Evolutionary conservation across 2,888 invertebrate species (phyloP).

Genomic region (Drosophila rubida): DNA sequence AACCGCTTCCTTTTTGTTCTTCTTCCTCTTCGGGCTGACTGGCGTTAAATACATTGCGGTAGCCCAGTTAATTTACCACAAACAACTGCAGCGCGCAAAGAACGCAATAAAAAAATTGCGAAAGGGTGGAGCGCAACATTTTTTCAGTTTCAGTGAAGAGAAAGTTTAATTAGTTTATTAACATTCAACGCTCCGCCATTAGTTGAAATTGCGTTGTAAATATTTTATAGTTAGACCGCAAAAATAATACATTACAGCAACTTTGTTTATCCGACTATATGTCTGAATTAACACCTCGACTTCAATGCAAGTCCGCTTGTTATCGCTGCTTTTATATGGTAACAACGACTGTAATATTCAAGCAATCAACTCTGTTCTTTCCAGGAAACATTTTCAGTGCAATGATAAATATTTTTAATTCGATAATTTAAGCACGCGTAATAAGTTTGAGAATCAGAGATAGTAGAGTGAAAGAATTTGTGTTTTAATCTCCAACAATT

Average conservation of each 20-base stretch:
- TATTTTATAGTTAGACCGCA: constrained; percentile 33
- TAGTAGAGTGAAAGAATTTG: too few relatives aligned
- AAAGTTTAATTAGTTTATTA: constrained; percentile 72
- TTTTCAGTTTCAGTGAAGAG: constrained; percentile 44
- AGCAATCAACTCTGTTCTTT: too few relatives aligned
- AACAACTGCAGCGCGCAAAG: constrained; percentile 31
- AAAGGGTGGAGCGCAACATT: constrained; percentile 26
- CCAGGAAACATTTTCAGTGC: too few relatives aligned
- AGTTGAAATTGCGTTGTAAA: constrained; percentile 59
- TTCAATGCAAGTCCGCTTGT: too few relatives aligned
- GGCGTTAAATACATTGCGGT: constrained; percentile 78
- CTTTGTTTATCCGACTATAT: neutral
- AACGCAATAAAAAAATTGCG: constrained; percentile 19
- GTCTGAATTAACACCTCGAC: neutral
- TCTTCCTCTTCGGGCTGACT: constrained; percentile 32
- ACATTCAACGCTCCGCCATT: constrained; percentile 60
- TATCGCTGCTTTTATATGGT: too few relatives aligned
- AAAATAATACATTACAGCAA: constrained; percentile 28
- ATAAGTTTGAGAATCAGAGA: too few relatives aligned
- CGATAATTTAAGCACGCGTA: too few relatives aligned
- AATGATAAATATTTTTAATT: too few relatives aligned
- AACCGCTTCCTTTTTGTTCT: constrained; percentile 59
- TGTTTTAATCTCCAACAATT: too few relatives aligned
- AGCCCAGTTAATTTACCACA: constrained; percentile 78
- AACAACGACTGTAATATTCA: too few relatives aligned